These are phyloP conservation scores for Dascyllus trimaculatus DNA, from an alignment of 2,113 vertebrate genomes.

Conservation along the genomic window DNA sequence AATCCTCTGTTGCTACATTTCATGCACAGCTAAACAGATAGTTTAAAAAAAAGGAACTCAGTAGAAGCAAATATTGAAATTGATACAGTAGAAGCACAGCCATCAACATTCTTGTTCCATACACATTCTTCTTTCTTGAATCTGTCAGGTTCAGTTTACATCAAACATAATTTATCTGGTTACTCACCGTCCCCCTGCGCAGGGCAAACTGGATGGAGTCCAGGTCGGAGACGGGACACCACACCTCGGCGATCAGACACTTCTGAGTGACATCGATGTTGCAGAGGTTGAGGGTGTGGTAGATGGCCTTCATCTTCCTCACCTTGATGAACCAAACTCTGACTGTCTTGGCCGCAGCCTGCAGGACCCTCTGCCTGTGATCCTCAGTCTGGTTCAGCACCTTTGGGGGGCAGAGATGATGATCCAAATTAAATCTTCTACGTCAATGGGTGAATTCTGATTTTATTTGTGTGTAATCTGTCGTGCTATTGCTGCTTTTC, in stretches of 20 bases:
- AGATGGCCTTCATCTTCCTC: conserved; percentile 99
- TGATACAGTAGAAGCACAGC: too few relatives aligned
- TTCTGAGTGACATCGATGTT: conserved; percentile 99
- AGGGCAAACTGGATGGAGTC: conserved; percentile 99
- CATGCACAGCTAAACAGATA: too few relatives aligned
- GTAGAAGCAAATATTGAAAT: too few relatives aligned
- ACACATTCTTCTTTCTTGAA: too few relatives aligned
- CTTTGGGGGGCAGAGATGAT: conserved; percentile 69
- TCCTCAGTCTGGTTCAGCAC: conserved; percentile 99
- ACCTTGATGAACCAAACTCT: conserved; percentile 99
- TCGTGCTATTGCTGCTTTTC: background rate
- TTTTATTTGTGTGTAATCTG: background rate
- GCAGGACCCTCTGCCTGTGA: conserved; percentile 95
- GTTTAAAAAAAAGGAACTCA: too few relatives aligned
- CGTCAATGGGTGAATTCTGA: too few relatives aligned
- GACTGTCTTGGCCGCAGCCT: conserved; percentile 95
- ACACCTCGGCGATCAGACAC: conserved; percentile 98
- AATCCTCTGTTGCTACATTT: too few relatives aligned
- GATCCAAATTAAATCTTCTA: background rate
- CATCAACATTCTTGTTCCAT: too few relatives aligned
- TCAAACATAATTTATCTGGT: background rate
- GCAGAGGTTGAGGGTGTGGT: conserved; percentile 98
- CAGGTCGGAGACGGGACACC: conserved; percentile 96
- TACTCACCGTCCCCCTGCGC: conserved; percentile 94
- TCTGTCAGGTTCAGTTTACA: background rate